phyloP scores from a whole-genome alignment of 2,888 invertebrate genomes.

The Aspidiotus rigidus region DNA sequence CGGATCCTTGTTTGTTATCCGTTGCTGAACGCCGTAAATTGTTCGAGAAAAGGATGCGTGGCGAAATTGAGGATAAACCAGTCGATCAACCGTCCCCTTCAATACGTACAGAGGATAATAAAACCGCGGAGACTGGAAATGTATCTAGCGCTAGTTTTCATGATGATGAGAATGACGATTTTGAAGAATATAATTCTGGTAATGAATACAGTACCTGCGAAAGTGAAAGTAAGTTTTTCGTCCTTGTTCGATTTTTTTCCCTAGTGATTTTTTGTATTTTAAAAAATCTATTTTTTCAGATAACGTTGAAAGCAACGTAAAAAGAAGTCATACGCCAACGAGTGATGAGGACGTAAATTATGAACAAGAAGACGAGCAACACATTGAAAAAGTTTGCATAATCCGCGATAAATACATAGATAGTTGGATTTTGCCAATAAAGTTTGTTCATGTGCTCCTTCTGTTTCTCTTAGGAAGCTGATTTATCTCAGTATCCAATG shows the following conservation, averaged over 20 bases:
- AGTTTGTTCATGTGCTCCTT: not conserved
- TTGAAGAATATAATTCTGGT: not conserved
- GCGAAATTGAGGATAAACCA: not conserved
- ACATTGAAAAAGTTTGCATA: not conserved
- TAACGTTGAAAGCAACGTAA: not conserved
- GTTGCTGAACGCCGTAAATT: conserved; percentile 50
- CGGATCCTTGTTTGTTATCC: conserved; percentile 25
- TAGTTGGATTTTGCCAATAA: not conserved
- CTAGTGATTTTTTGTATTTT: not conserved
- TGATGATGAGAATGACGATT: not conserved
- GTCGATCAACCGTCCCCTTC: not conserved
- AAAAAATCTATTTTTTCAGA: not conserved
- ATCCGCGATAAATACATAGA: not conserved
- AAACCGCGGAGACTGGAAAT: not conserved
- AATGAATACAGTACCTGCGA: conserved; percentile 9
- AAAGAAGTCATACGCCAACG: not conserved
- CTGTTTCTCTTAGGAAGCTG: conserved; percentile 1
- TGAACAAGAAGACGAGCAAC: not conserved
- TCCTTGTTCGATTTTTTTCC: not conserved
- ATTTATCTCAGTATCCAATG: conserved; percentile 23
- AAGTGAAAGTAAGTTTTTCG: conserved; percentile 1
- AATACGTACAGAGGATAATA: too few species aligned
- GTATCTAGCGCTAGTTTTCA: not conserved
- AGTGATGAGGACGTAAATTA: not conserved
- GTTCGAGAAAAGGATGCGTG: conserved; percentile 42